Evolutionary conservation across 37 sponge, comb jelly and placozoan species (phyloP).

Genomic region (Ianthella basta): DNA sequence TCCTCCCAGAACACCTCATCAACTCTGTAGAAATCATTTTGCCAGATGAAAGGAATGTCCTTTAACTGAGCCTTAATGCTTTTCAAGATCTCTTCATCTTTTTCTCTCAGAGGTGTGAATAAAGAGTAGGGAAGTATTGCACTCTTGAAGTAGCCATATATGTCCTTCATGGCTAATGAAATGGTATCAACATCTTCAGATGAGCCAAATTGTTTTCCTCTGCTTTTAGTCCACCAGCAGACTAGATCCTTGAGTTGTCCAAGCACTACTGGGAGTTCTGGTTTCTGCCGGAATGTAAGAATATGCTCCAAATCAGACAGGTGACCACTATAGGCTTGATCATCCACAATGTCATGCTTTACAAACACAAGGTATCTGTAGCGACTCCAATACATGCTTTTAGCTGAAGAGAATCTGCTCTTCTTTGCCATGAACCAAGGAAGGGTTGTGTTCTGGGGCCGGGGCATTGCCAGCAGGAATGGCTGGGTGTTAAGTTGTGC

Average conservation of each 20-base stretch:
- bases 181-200: background rate
- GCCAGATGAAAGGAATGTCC: slow-evolving; percentile 53
- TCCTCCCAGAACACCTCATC: slow-evolving; percentile 26
- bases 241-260: slow-evolving; percentile 2
- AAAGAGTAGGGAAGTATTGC: background rate
- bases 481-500: background rate
- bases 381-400: background rate
- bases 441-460: background rate
- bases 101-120: background rate
- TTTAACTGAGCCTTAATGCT: background rate
- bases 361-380: background rate
- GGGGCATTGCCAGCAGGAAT: background rate
- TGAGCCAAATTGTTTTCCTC: background rate
- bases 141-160: background rate
- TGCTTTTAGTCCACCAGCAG: background rate
- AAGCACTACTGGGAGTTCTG: background rate
- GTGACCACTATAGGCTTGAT: background rate
- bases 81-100: background rate
- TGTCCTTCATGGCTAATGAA: background rate
- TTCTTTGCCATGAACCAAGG: background rate
- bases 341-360: background rate
- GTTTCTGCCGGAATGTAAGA: background rate
- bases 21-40: slow-evolving; percentile 32
- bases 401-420: background rate
- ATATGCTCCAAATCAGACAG: background rate